phyloP scores from a whole-genome alignment of 92 coral and sea anemone species.

The Phenganax marumi region DNA sequence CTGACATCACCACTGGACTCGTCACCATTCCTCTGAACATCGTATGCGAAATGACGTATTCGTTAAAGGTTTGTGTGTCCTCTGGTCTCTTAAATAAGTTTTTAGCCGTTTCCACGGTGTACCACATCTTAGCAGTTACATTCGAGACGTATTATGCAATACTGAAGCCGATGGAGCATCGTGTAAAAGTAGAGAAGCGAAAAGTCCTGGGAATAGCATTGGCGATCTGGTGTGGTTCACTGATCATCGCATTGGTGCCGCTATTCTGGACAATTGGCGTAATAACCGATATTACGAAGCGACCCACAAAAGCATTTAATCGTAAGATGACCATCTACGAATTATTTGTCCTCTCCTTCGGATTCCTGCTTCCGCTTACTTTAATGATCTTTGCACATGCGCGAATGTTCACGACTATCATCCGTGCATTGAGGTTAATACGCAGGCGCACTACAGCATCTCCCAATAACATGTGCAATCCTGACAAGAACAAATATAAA shows the following conservation, averaged over 20 bases:
- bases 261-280: neutral
- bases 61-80: conserved; percentile 2
- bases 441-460: conserved; percentile 7
- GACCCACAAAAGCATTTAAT: neutral
- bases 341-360: conserved; percentile 7
- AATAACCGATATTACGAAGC: neutral
- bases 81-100: conserved; percentile 21
- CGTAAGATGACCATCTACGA: conserved; percentile 24
- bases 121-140: conserved; percentile 31
- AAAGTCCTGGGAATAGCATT: conserved; percentile 7
- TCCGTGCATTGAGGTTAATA: conserved; percentile 26
- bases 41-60: conserved; percentile 26
- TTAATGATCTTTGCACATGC: conserved; percentile 38
- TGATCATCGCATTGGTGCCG: conserved; percentile 10
- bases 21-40: conserved; percentile 38
- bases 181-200: conserved; percentile 9
- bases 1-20: conserved; percentile 36
- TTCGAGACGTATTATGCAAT: conserved; percentile 40
- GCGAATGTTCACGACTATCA: conserved; percentile 28
- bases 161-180: conserved; percentile 32
- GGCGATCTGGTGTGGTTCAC: conserved; percentile 14
- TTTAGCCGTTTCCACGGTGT: conserved; percentile 24
- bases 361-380: conserved; percentile 25
- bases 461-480: neutral
- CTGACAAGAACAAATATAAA: conserved; percentile 6